Evolutionary conservation across 2,888 invertebrate genomes (phyloP), one percentile per base, ranked within the genome.

Genomic region (Oscheius sp.): DNA sequence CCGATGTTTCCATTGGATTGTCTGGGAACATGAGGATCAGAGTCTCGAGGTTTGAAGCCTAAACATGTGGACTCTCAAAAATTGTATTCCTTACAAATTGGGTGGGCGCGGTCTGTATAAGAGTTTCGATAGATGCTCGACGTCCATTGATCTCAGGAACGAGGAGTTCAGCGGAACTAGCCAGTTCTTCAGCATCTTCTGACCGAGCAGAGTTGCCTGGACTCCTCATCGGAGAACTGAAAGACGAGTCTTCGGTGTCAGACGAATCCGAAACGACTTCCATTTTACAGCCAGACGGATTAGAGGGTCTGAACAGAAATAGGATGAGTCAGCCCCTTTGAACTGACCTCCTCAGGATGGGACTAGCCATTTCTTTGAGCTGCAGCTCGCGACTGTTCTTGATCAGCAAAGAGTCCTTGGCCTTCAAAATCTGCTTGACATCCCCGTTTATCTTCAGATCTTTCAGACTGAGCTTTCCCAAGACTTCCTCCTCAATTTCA

Each of bases 161-260:
- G 13, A 78, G 70, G 0, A 80, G 75, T 32, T 78, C 75, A 4
- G 65, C 33, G 1, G 73, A 62, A 21, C 59, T 63, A 48, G 65
- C 32, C 53, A 73, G 35, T 51, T 66, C 58, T 32, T 75, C 59
- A 11, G 29, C 37, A n/a, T 59, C 60, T 11, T 68, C 68, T 13
- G 68, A 68, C 2, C 68, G 53, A 10, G 68, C 68, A 10, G 70
- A 70, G 29, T 66, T 57, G 9, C 63, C 47, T 1, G 82, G 79
- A 5, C 77, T 78, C 13, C 79, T 66, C 32, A 79, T 63, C 11
- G 81, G 78, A 11, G 79, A 80, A 37, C 79, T 78, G 47, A 77
- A 78, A 29, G 80, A 82, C 0, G 83, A 83, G 47, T 83, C 82
- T 62, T 84, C 84, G 0, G 82, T 82, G 58, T 84, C 84, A 1